Evolutionary conservation across 2,113 vertebrate species (phyloP), one percentile per base, ranked within the genome.

Genomic region (Urocitellus parryii): DNA sequence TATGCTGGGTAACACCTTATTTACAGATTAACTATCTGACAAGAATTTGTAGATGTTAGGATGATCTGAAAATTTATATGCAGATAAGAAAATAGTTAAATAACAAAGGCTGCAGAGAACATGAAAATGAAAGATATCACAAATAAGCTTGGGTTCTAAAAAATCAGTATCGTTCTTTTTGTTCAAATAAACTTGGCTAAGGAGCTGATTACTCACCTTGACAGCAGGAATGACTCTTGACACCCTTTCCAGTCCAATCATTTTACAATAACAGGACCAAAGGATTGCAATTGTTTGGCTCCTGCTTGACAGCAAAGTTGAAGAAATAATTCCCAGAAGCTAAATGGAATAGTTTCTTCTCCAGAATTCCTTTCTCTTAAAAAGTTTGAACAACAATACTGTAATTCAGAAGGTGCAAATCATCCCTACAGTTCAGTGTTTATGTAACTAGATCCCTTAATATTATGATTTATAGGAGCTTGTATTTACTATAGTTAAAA

Each of bases 11-110:
- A 20, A 67, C 4, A 77, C 10, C 67, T 80, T 76, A 9, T 95
- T 94, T 88, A 79, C 39, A 89, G 72, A 45, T 80, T 61, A 93
- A 74, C 22, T 83, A 89, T 7, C 37, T 81, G 39, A 70, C 25
- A 95, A 90, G 14, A 90, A 70, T 76, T 72, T 86, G 16, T 63
- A 70, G 45, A 83, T 24, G 74, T 96, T 45, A 72, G 29, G 65
- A 42, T 78, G 45, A 87, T 86, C 45, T 96, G 80, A 93, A 74
- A 84, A 68, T 96, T 72, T 72, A 80, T 22, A 76, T 76, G 18
- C 17, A 77, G 37, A 89, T 70, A 74, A 93, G 34, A 12, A 95
- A 88, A 70, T 25, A 87, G 70, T 80, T 88, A 73, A 25, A 81
- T 53, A 81, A 14, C n/a, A 48, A 86, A 67, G 34, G 32, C 24